phyloP scores from a whole-genome alignment of 2,888 invertebrate species.

The Zygothrica quintamaculata region DNA sequence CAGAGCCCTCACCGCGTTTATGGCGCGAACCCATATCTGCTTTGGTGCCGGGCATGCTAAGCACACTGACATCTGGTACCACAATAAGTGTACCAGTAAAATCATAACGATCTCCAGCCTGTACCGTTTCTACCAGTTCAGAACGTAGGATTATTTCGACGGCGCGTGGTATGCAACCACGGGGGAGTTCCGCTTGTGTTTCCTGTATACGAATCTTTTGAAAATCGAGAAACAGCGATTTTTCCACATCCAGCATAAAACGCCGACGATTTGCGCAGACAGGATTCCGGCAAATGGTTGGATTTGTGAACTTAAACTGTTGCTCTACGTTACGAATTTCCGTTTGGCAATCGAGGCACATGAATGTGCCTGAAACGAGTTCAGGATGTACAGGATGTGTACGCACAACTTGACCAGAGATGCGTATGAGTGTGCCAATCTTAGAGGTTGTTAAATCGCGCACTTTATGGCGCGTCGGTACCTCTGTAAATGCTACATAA shows the following conservation, averaged over 20 bases:
- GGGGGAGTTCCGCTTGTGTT: slow-evolving; percentile 97
- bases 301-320: slow-evolving; percentile 98
- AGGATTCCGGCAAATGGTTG: slow-evolving; percentile 97
- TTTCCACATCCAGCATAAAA: slow-evolving; percentile 96
- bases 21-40: slow-evolving; percentile 92
- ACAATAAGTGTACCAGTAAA: slow-evolving; percentile 98
- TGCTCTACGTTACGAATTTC: slow-evolving; percentile 97
- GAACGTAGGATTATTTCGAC: slow-evolving; percentile 97
- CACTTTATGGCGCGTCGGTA: slow-evolving; percentile 95
- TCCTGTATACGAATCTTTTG: slow-evolving; percentile 99
- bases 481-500: slow-evolving; percentile 96
- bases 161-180: slow-evolving; percentile 98
- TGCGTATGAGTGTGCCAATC: slow-evolving; percentile 96
- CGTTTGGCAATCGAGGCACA: slow-evolving; percentile 98
- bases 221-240: slow-evolving; percentile 98
- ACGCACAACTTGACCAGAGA: slow-evolving; percentile 97
- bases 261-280: slow-evolving; percentile 96
- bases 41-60: slow-evolving; percentile 93
- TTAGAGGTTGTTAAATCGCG: slow-evolving; percentile 96
- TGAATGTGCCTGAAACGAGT: slow-evolving; percentile 94
- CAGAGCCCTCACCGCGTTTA: slow-evolving; percentile 89
- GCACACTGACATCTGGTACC: slow-evolving; percentile 96
- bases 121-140: slow-evolving; percentile 97
- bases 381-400: slow-evolving; percentile 99
- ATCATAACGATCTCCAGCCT: slow-evolving; percentile 92